These are phyloP conservation scores for Listronotus oregonensis DNA, from an alignment of 1,140 invertebrate species.

Conservation along the genomic window DNA sequence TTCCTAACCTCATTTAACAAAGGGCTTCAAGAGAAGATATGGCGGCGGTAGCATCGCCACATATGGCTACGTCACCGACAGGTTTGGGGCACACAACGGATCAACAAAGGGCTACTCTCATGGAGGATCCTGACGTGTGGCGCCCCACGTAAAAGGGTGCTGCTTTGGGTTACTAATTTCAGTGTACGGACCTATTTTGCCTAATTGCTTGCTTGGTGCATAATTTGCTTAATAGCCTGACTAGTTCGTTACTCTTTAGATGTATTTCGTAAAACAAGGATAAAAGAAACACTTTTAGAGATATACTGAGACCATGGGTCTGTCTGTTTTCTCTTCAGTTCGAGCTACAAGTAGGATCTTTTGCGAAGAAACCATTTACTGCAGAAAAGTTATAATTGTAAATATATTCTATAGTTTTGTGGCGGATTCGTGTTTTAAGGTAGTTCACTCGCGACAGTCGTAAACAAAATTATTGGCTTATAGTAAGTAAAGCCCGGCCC, in stretches of 20 bases:
- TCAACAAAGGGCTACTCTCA: constrained; percentile 73
- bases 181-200: constrained; percentile 23
- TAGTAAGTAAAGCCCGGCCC: too few relatives aligned
- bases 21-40: constrained; percentile 83
- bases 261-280: too few relatives aligned
- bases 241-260: constrained; percentile 11
- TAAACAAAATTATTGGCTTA: too few relatives aligned
- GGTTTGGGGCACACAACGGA: constrained; percentile 63
- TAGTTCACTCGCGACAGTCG: too few relatives aligned
- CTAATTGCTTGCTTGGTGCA: constrained; percentile 4
- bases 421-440: too few relatives aligned
- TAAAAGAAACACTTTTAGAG: too few relatives aligned
- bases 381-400: too few relatives aligned
- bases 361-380: too few relatives aligned
- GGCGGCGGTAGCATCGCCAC: constrained; percentile 75
- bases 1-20: constrained; percentile 28
- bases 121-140: constrained; percentile 89
- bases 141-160: constrained; percentile 76
- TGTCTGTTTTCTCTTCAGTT: too few relatives aligned
- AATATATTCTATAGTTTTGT: too few relatives aligned
- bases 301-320: too few relatives aligned
- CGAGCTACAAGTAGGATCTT: too few relatives aligned
- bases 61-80: constrained; percentile 64
- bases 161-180: constrained; percentile 11
- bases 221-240: background rate